Evolutionary conservation across 2,797 vertebrate genomes (phyloP).

Genomic region (Bovichtus variegatus): DNA sequence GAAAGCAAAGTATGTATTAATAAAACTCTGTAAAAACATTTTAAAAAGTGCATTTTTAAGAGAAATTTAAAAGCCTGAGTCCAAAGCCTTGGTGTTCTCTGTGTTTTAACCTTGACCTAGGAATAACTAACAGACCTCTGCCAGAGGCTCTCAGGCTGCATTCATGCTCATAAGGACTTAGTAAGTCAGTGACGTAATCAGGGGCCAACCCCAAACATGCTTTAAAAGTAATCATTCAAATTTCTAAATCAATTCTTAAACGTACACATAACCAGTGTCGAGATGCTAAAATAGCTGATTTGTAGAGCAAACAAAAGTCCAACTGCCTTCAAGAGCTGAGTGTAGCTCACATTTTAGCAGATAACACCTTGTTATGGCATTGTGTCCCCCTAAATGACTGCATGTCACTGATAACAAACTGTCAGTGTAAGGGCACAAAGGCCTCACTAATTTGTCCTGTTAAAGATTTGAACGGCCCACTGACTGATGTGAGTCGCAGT

Average conservation of each 20-base stretch:
- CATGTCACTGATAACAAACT: conserved; percentile 24
- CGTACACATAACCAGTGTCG: too few species aligned
- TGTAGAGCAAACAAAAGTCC: conserved; percentile 23
- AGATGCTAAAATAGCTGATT: too few species aligned
- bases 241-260: too few species aligned
- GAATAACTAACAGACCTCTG: background rate
- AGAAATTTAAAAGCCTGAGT: background rate
- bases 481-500: conserved; percentile 32
- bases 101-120: background rate
- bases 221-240: too few species aligned
- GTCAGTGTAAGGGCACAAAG: conserved; percentile 3
- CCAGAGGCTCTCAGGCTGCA: too few species aligned
- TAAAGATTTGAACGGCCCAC: background rate
- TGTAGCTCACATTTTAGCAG: conserved; percentile 35
- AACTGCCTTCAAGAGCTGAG: conserved; percentile 21
- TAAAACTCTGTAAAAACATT: too few species aligned
- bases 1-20: too few species aligned
- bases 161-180: too few species aligned
- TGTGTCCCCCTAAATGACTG: background rate
- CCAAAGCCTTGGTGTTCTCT: background rate
- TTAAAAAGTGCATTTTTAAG: too few species aligned
- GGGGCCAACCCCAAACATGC: too few species aligned
- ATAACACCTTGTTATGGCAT: conserved; percentile 38
- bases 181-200: too few species aligned
- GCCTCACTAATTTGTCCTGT: conserved; percentile 7